Evolutionary conservation across 2,113 vertebrate species (phyloP), one percentile per base, ranked within the genome.

Genomic region (Catharus fuscescens): DNA sequence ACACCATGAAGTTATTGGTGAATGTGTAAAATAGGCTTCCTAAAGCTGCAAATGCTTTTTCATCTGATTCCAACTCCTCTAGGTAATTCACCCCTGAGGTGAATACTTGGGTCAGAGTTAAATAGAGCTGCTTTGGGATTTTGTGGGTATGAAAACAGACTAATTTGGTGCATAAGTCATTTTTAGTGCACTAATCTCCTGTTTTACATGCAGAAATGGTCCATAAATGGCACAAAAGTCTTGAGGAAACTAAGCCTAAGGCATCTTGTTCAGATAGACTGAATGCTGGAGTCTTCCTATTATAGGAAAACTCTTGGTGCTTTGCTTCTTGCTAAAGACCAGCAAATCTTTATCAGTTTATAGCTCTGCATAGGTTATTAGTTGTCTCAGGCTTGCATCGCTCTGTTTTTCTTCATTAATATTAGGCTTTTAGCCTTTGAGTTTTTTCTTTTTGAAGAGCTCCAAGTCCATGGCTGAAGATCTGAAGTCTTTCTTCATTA

Each of bases 151-250:
- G 89, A 96, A 96, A 97, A 96, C 90, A 96, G 92, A 83, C 93
- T 97, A 96, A 96, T 97, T 97, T 97, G 96, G 96, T 89, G 65
- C 34, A 65, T 97, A 95, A 92, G 88, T 97, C 96, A 97, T 96
- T 97, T 98, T 97, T 96, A 97, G 93, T 93, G 86, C 85, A 67
- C 95, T 92, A 91, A 95, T 96, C 92, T 95, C 93, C 97, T 92
- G 61, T 92, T 97, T 97, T 96, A 90, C 79, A 92, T 87, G 91
- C 92, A 96, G 90, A 97, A 96, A 96, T 91, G 79, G 93, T 90
- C 81, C 71, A 74, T 94, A 96, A 96, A 94, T 85, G 91, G 94
- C 94, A 94, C 91, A 88, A 80, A 96, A 96, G 80, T 88, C 89
- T 95, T 87, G 73, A 78, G 54, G 56, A 97, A 96, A 54, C 90